These are phyloP conservation scores for Marmota monax DNA, from an alignment of 2,113 vertebrate species.

Conservation along the genomic window DNA sequence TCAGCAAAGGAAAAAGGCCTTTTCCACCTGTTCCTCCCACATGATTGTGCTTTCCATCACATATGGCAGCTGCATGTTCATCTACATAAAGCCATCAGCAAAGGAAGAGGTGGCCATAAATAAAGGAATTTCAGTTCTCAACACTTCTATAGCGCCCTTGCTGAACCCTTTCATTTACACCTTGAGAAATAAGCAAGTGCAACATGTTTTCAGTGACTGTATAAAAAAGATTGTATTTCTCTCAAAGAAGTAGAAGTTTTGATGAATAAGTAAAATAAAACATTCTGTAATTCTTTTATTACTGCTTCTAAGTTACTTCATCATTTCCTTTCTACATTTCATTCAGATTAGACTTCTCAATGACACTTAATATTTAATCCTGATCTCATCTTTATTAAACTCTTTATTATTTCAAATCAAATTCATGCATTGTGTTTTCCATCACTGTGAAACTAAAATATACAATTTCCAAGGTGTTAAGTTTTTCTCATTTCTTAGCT, in stretches of 20 bases:
- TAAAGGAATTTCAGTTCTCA: slow-evolving; percentile 62
- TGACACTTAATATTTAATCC: neutral
- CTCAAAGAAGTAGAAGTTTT: slow-evolving; percentile 41
- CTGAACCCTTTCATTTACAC: slow-evolving; percentile 72
- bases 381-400: neutral
- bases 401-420: neutral
- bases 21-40: slow-evolving; percentile 75
- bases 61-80: slow-evolving; percentile 76
- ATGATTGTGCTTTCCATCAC: slow-evolving; percentile 74
- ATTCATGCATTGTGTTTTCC: neutral
- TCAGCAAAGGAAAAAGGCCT: slow-evolving; percentile 68
- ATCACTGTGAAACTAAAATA: neutral
- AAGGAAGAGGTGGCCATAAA: slow-evolving; percentile 70
- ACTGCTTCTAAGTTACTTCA: neutral
- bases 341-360: neutral
- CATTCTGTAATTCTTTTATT: neutral
- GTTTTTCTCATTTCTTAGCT: neutral
- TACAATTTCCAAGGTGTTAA: neutral
- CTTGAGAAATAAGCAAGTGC: slow-evolving; percentile 71
- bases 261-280: neutral
- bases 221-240: slow-evolving; percentile 47
- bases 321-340: neutral
- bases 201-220: slow-evolving; percentile 57
- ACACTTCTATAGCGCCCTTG: slow-evolving; percentile 55
- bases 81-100: slow-evolving; percentile 68